Base-by-base conservation (phyloP, 2,113 vertebrate genomes). In the Dromaius novaehollandiae region DNA sequence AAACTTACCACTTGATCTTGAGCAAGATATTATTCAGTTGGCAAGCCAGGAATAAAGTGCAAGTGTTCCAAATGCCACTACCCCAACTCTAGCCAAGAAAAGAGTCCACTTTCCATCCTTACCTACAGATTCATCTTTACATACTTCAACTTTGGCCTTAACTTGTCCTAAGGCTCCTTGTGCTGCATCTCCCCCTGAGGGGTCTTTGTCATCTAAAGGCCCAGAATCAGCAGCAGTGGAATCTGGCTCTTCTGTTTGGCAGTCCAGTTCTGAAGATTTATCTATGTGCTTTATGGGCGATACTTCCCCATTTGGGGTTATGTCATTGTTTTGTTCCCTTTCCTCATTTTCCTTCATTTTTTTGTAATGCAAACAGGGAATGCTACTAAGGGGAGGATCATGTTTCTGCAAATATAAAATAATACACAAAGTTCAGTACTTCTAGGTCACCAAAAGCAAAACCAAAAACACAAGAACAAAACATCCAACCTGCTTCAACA, bases 61-160 rank as follows among this genome's bases (percentile, higher is more conserved):
- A 26, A 15, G 7, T 11, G 40, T 65, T 24, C 25, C 63, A 68
- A 88, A 55, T 14, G 28, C 30, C 26, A 48, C 3, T 65, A 55
- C 17, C 24, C 55, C 63, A 83, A 9, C 20, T 68, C 25, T 66
- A 89, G 34, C 22, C 44, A 74, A 77, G 58, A 61, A 28, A 25
- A 44, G 44, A 90, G 19, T 42, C 50, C 26, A 48, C n/a, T 24
- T 88, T 17, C 76, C 74, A 86, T 88, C 97, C 98, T 97, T 98
- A 99, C 99, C 99, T 95, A 99, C 98, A 6, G 99, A 99, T 97
- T 99, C 99, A 74, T 99, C 99, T 97, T 99, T 99, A 98, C 99
- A 99, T 82, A 99, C 99, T 97, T 99, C 99, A 86, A 99, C 99
- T 97, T 99, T 99, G 97, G 99, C 99, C 97, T 98, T 99, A 76